Evolutionary conservation across 2,888 invertebrate species (phyloP).

Genomic region (Leptopilina myrica): DNA sequence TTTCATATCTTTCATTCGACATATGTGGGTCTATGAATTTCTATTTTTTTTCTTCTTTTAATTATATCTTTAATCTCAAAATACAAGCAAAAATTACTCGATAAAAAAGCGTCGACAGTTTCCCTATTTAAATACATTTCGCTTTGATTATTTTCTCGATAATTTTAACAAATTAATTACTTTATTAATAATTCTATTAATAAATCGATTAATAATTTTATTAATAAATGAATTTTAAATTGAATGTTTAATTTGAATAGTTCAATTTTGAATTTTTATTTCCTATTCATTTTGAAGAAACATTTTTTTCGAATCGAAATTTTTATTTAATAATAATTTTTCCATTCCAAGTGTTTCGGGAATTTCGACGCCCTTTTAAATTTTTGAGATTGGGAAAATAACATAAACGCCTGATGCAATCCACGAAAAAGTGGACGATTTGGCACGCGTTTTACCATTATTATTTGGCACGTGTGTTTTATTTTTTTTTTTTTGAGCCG

Average conservation of each 20-base stretch:
- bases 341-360: not conserved
- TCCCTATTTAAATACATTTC: not conserved
- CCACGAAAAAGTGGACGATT: conserved; percentile 50
- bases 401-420: conserved; percentile 22
- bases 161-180: no score
- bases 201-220: no score
- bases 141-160: no score
- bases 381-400: not conserved
- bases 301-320: not conserved
- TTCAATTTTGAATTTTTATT: no score
- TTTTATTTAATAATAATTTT: no score
- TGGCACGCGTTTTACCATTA: conserved; percentile 53
- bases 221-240: no score
- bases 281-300: no score
- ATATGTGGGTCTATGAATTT: not conserved
- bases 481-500: conserved; percentile 17
- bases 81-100: not conserved
- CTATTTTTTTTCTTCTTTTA: conserved; percentile 26
- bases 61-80: not conserved
- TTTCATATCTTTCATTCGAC: conserved; percentile 8
- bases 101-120: conserved; percentile 8
- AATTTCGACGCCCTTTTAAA: not conserved
- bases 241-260: no score
- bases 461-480: conserved; percentile 50
- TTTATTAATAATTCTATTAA: no score